Base-by-base conservation (phyloP, 2,113 vertebrate genomes). In the Petroica traversi region DNA sequence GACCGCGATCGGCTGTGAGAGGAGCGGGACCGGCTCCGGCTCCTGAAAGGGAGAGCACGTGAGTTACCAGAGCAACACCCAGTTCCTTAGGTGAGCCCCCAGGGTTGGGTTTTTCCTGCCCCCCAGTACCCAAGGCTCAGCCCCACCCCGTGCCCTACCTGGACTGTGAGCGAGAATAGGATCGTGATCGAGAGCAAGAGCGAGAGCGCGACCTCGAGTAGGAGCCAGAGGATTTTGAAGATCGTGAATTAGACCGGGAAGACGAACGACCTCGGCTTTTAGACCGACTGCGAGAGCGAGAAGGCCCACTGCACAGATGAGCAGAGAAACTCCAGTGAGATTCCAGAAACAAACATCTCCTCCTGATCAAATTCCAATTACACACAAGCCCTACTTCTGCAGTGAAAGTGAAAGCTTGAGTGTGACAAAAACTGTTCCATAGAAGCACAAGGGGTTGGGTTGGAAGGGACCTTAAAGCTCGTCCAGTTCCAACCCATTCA, bases 191-290 rank as follows among this genome's bases (percentile, higher is more conserved):
- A 2, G 98, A 98, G 51, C 98, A 97, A 8, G 99, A 99, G 20
- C 98, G 98, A 1, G 99, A 99, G 1, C 98, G 97, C 0, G 99
- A 99, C 4, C 98, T 91, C 0, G 99, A 99, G 48, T 98, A 98
- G 18, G 99, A 99, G 40, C 98, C 98, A 0, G 99, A 99, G 0
- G 99, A 99, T 84, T 99, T 99, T n/a, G 99, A 99, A 33, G 99
- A 99, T 41, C 98, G 97, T 0, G 99, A 99, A 77, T 99, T 99
- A 62, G 99, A 99, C 12, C 98, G 98, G 5, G 99, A 99, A 1
- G 99, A 99, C 0, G 99, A 99, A n/a, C 98, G 98, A 2, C 99
- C 99, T 31, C 99, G 97, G 97, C 99, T 99, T n/a, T 97, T 99
- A 6, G 99, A 99, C 2, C 98, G 98, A 87, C 99, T 99, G 91